Evolutionary conservation across 2,113 vertebrate species (phyloP).

Genomic region (Cnemophilus loriae): DNA sequence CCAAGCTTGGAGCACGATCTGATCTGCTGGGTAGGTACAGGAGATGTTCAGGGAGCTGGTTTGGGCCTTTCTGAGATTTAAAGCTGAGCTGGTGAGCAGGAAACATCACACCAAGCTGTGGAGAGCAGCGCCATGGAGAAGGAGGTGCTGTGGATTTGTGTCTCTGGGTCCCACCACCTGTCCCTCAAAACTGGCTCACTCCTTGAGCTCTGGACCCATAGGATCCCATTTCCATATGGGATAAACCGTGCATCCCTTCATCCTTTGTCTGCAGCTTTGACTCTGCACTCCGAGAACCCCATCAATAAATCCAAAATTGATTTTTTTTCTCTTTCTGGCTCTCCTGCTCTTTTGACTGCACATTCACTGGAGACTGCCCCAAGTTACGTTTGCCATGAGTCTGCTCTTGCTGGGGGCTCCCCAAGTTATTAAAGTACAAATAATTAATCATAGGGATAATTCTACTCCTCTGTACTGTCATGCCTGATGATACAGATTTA

Average conservation of each 20-base stretch:
- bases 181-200: neutral
- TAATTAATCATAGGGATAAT: neutral
- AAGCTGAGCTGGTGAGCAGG: neutral
- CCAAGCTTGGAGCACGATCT: neutral
- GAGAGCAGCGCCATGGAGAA: neutral
- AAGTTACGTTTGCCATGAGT: rapidly evolving
- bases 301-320: neutral
- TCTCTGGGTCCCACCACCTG: neutral
- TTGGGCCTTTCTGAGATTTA: neutral
- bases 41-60: neutral
- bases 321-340: neutral
- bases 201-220: neutral
- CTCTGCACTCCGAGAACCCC: neutral
- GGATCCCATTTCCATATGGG: neutral
- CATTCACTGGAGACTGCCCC: neutral
- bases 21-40: neutral
- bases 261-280: neutral
- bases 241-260: rapidly evolving
- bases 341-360: neutral
- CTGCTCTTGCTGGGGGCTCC: neutral
- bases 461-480: neutral
- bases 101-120: neutral
- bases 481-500: neutral
- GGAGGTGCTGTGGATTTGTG: neutral
- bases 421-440: neutral